phyloP scores from a whole-genome alignment of 2,113 vertebrate species.

The Colinus virginianus region DNA sequence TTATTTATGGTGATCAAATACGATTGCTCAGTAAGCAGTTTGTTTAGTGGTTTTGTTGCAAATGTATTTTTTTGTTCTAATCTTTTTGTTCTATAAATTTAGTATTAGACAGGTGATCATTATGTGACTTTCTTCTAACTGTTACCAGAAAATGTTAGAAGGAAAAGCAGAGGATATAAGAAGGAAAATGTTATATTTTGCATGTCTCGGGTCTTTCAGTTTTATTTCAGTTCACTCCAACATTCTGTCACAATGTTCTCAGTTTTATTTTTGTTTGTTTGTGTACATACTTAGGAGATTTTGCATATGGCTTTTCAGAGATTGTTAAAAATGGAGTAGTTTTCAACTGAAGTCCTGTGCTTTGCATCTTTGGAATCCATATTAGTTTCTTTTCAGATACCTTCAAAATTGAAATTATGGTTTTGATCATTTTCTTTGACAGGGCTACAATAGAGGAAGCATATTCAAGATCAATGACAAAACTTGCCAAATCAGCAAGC shows the following conservation, averaged over 20 bases:
- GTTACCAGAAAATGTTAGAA: not conserved
- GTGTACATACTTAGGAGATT: not conserved
- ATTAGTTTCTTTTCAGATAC: not conserved
- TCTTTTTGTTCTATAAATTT: not conserved
- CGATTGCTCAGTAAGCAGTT: not conserved
- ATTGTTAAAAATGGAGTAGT: not conserved
- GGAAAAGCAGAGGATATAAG: not conserved
- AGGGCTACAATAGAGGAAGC: conserved; percentile 95
- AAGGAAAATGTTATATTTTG: not conserved
- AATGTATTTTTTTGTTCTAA: not conserved
- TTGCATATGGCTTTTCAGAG: not conserved
- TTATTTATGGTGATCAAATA: not conserved
- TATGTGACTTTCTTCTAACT: not conserved
- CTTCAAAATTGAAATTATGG: not conserved
- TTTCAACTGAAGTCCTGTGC: not conserved
- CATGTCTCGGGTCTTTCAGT: not conserved
- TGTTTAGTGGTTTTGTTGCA: not conserved
- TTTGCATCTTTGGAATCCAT: not conserved
- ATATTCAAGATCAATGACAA: conserved; percentile 97
- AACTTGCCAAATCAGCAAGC: conserved; percentile 93
- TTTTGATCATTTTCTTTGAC: conserved; percentile 48
- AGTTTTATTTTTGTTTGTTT: not conserved
- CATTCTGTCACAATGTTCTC: not conserved
- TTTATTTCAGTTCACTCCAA: not conserved
- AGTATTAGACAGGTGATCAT: not conserved